A percentile compares a stretch with the other conserved stretches of the same genome.
These are phyloP conservation scores for Cacatua alba DNA, from an alignment of 2,113 vertebrate species.

Conservation along the genomic window DNA sequence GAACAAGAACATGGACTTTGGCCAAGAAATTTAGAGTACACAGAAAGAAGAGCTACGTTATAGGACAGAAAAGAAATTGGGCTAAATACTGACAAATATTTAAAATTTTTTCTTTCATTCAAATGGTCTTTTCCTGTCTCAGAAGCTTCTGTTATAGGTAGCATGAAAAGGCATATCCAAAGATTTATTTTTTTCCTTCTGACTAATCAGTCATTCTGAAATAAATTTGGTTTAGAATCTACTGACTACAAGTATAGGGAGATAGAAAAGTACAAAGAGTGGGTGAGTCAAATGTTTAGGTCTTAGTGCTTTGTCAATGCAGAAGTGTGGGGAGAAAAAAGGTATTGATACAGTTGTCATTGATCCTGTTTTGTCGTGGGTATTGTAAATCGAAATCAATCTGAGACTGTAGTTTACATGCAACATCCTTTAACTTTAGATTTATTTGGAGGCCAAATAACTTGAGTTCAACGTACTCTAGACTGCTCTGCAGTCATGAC, in stretches of 20 bases:
- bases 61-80: neutral
- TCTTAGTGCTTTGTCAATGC: neutral
- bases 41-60: neutral
- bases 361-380: neutral
- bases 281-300: neutral
- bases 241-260: neutral
- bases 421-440: neutral
- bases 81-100: neutral
- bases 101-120: neutral
- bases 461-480: neutral
- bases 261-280: neutral
- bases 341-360: neutral
- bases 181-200: neutral
- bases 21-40: neutral
- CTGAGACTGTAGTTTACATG: neutral
- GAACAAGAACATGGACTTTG: neutral
- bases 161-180: neutral
- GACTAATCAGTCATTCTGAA: neutral
- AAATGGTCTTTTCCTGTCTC: neutral
- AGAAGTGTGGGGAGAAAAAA: neutral
- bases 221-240: neutral
- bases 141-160: neutral
- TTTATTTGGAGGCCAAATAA: neutral
- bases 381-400: neutral
- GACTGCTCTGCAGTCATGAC: neutral